Evolutionary conservation across 2,797 vertebrate genomes (phyloP), one percentile per base, ranked within the genome.

Genomic region (Pyrrhura leucotis): DNA sequence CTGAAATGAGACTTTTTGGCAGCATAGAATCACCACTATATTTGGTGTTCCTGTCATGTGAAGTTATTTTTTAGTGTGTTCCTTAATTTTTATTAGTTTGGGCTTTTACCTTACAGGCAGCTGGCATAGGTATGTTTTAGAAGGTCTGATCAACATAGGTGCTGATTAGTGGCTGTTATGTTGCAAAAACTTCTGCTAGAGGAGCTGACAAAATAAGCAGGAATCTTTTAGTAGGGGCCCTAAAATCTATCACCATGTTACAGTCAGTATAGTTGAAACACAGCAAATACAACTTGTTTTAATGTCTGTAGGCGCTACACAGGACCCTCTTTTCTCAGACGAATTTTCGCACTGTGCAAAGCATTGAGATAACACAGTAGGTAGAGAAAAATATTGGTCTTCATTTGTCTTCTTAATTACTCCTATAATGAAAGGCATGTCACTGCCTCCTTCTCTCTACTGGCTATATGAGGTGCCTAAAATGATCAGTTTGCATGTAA

Each of bases 21-120:
- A 11, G 28, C 2, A 0, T 4, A 59, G 17, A 56, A 20, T 48
- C 53, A 50, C 33, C 2, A 0, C 62, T 66, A 71, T 5, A 12
- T 45, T 83, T 86, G 48, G 15, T 15, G 25, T 15, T 68, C 10
- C 39, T 4, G 4, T 37, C 54, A 28, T 0, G 0, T 40, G 22
- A 68, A 42, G 42, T 56, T 42, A 31, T 31, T 51, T 86, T 66
- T 66, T 61, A 50, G 31, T 3, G 5, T 12, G 8, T 69, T 65
- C 11, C 35, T 78, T 50, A 19, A 62, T 68, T 88, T 71, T 35
- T 16, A 13, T 62, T 76, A 58, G 8, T 26, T 59, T 84, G 28
- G 31, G 12, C 2, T 31, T 89, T 78, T 78, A 45, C 8, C 10
- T 54, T 79, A 28, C 6, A 73, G 37, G 12, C 15, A 51, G 12